Conservation (phyloP, 2,113 vertebrate genomes). For the Zosterops pallidus region DNA sequence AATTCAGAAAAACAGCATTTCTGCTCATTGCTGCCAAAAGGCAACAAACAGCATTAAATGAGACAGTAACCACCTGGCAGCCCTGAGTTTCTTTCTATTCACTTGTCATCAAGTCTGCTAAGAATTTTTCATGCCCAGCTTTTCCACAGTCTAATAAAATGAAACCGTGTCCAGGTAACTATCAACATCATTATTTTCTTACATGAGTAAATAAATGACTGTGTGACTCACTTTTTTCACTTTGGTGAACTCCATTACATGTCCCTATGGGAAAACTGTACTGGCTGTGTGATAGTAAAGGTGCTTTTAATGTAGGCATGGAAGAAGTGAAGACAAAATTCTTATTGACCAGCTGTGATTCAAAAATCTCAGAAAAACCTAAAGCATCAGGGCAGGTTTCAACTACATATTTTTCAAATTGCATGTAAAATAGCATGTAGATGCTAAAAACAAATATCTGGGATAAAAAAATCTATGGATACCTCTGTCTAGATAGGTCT, state of each 20-base stretch:
- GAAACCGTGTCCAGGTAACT: neutral
- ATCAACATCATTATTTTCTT: slow-evolving; percentile 36
- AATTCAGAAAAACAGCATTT: neutral
- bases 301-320: neutral
- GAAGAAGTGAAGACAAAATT: slow-evolving; percentile 24
- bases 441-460: neutral
- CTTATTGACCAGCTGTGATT: neutral
- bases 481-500: neutral
- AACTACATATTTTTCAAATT: neutral
- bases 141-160: neutral
- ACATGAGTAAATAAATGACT: slow-evolving; percentile 59
- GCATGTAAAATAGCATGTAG: neutral
- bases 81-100: neutral
- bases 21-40: neutral
- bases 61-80: neutral
- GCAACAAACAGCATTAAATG: neutral
- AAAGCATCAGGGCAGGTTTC: neutral
- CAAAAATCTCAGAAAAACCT: neutral
- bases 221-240: slow-evolving; percentile 15
- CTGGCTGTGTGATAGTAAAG: neutral
- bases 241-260: slow-evolving; percentile 38
- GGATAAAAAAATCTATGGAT: neutral
- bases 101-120: neutral
- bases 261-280: slow-evolving; percentile 41
- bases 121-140: neutral